phyloP scores from a whole-genome alignment of 1,140 invertebrate species.

The Octopus bimaculoides region DNA sequence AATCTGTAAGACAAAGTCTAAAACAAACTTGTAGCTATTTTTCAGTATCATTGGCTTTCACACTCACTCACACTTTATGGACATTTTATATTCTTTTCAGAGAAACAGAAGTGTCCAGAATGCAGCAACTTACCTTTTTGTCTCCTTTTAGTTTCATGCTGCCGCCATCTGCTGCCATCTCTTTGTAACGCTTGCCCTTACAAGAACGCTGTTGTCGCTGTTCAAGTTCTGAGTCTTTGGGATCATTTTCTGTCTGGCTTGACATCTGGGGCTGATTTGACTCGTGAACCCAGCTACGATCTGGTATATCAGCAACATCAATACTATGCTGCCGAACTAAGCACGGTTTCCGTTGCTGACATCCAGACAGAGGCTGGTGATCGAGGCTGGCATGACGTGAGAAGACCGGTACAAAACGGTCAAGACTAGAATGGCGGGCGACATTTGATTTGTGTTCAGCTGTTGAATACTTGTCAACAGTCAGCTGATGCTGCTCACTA shows the following conservation, averaged over 20 bases:
- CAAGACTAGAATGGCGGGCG: background rate
- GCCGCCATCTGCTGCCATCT: constrained; percentile 32
- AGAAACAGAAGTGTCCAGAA: too few species aligned
- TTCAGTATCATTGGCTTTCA: too few species aligned
- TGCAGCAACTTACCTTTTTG: constrained; percentile 28
- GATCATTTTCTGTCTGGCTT: background rate
- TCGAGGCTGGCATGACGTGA: constrained; percentile 8
- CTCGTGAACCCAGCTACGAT: background rate
- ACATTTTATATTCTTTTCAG: too few species aligned
- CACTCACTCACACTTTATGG: too few species aligned
- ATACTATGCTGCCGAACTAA: constrained; percentile 1
- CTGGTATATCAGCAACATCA: constrained; percentile 8
- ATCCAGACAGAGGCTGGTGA: background rate
- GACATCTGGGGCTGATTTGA: background rate
- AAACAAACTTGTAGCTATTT: too few species aligned
- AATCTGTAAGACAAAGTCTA: too few species aligned
- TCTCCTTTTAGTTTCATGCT: constrained; percentile 31
- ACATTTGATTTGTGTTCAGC: background rate
- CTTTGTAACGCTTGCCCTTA: constrained; percentile 41
- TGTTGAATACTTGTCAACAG: background rate
- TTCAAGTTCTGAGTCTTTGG: constrained; percentile 21
- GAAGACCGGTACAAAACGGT: background rate
- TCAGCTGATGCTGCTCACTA: background rate
- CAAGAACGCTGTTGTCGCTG: constrained; percentile 35
- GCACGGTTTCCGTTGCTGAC: constrained; percentile 1